These are phyloP conservation scores for Halocaridina rubra DNA, from an alignment of 2,888 invertebrate genomes.

Conservation along the genomic window DNA sequence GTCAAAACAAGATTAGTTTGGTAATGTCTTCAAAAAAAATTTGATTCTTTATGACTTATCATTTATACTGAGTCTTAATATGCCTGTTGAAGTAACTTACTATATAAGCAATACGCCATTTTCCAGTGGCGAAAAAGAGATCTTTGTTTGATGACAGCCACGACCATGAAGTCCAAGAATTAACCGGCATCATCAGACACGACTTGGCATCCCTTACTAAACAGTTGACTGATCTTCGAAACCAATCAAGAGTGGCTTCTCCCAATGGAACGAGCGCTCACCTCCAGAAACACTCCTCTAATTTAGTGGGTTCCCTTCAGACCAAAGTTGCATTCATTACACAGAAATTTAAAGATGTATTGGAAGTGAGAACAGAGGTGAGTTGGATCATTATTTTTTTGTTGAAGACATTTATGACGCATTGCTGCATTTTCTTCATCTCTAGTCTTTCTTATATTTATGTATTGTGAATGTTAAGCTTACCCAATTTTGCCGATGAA, in stretches of 20 bases:
- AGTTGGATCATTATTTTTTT: too few species aligned
- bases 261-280: slow-evolving; percentile 74
- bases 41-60: too few species aligned
- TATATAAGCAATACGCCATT: too few species aligned
- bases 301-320: slow-evolving; percentile 90
- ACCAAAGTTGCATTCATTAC: slow-evolving; percentile 97
- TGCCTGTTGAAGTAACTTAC: too few species aligned
- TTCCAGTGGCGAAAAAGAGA: slow-evolving; percentile 93
- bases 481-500: too few species aligned
- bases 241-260: slow-evolving; percentile 40
- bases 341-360: slow-evolving; percentile 95
- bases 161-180: slow-evolving; percentile 94
- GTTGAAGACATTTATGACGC: too few species aligned
- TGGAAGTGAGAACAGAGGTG: slow-evolving; percentile 95
- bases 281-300: slow-evolving; percentile 90
- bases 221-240: slow-evolving; percentile 86
- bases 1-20: too few species aligned
- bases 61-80: too few species aligned
- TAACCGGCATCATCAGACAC: slow-evolving; percentile 96
- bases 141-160: slow-evolving; percentile 93
- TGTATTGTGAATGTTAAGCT: too few species aligned
- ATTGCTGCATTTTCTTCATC: neutral
- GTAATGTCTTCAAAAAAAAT: too few species aligned
- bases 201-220: slow-evolving; percentile 95
- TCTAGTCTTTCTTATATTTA: neutral